Evolutionary conservation across 2,113 vertebrate genomes (phyloP), one percentile per base, ranked within the genome.

Genomic region (Sinocyclocheilus maitianheensis): DNA sequence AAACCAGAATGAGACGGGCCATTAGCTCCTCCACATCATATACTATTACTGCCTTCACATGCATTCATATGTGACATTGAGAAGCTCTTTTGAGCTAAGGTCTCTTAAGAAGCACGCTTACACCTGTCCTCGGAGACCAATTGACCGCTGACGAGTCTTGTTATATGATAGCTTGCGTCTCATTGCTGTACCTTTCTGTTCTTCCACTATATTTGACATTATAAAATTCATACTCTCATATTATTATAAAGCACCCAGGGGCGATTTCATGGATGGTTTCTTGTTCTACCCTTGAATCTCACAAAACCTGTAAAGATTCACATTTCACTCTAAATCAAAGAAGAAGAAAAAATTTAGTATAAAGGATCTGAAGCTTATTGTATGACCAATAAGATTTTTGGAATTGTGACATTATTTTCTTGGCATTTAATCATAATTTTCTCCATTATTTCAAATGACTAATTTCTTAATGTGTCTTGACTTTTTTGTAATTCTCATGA

Each of bases 1-100:
- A 80, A 67, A 78, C 51, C 30, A 26, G 79, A 84, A 63, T 46
- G 69, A 87, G 65, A 84, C 51, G 48, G 79, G 14, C 60, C 74
- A 78, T 85, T 82, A 85, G 37, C 48, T 75, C 55, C 22, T 65
- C 58, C 24, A 84, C n/a, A 34, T 48, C 11, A 48, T 22, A 24
- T 20, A 62, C 30, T 43, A 63, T 72, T 65, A 78, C 72, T 22
- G 65, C 37, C 53, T 53, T 26, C 37, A 24, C 14, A 9, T 72
- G 67, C 37, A 22, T 62, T 86, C 53, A 48, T n/a, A 10, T 48
- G 48, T 67, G 69, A 80, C 48, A 22, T 24, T 60, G 34, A 5
- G 84, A 85, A 69, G 63, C 63, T 60, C 63, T 55, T 53, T 78
- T 13, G 77, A 37, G 18, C 34, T 40, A 6, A 46, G 2, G 24